Evolutionary conservation across 2,888 invertebrate species (phyloP), one percentile per base, ranked within the genome.

Genomic region (Tachystola acroxantha): DNA sequence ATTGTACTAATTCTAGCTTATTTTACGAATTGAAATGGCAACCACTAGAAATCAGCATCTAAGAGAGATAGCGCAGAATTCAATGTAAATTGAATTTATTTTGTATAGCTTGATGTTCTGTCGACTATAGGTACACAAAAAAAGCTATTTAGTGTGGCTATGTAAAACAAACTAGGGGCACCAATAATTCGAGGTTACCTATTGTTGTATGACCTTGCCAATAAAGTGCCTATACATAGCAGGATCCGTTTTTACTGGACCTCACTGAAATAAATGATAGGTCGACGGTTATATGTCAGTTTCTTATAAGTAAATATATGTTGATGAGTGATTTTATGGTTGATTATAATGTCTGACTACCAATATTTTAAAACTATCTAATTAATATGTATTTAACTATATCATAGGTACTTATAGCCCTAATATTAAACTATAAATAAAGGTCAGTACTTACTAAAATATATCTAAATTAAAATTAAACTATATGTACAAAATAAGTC

Each of bases 201-300:
- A 58, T 61, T 64, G 54, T 67, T 48, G 45, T 44, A 50, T 60
- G 63, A 69, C 69, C 73, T 72, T 22, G 7, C 7, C 6, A 22
- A 22, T 22, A 19, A 19, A 19, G 9, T 9, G 7, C 9, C 24
- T 4, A n/a, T n/a, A 22, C 6, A 3, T 9, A 11, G 10, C 31
- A 31, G 4, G 12, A 24, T 16, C 7, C 6, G 30, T 30, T 30
- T 30, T 30, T 30, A 10, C 16, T 14, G 29, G 6, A 29, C 29
- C 2, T 22, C n/a, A 13, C 26, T n/a, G n/a, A 1, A n/a, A 9
- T 24, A 24, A 3, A n/a, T 24, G 24, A 24, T n/a, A 24, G 4
- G n/a, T 22, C 24, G 24, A n/a, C 24, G 24, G 24, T 24, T 24
- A 24, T 24, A 9, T 24, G 24, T 24, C 24, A n/a, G 24, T 24